These are phyloP conservation scores for Rhinopomastus cyanomelas DNA, from an alignment of 2,113 vertebrate species.

Conservation along the genomic window DNA sequence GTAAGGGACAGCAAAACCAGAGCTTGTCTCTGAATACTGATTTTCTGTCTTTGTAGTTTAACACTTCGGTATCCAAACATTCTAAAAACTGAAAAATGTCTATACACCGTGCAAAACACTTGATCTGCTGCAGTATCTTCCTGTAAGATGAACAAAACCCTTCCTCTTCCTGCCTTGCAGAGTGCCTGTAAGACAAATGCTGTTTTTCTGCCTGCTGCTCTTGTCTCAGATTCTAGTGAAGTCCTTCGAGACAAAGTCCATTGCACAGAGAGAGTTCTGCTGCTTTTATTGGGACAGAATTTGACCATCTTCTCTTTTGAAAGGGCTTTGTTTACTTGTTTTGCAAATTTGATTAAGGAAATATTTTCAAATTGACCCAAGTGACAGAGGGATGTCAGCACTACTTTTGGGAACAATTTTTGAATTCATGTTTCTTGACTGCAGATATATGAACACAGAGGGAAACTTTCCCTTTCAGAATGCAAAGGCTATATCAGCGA, in stretches of 20 bases:
- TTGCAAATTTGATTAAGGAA: neutral
- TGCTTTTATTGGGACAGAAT: neutral
- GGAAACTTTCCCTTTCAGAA: neutral
- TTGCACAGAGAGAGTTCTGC: neutral
- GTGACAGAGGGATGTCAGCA: neutral
- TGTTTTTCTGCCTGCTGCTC: fast-evolving
- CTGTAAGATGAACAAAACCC: fast-evolving
- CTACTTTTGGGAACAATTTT: neutral
- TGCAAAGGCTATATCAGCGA: neutral
- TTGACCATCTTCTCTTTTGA: neutral
- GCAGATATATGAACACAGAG: neutral
- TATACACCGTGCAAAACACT: neutral
- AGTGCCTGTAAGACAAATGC: neutral
- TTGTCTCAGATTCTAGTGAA: neutral
- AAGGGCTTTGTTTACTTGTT: neutral
- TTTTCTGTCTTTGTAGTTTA: neutral
- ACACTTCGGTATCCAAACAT: neutral
- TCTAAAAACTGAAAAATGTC: neutral
- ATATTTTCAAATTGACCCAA: neutral
- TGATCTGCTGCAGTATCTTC: neutral
- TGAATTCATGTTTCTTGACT: neutral
- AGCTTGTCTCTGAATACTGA: neutral
- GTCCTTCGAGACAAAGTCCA: neutral
- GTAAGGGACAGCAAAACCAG: neutral
- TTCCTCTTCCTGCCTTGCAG: neutral